phyloP scores from a whole-genome alignment of 2,888 invertebrate species.

The Mantis religiosa region DNA sequence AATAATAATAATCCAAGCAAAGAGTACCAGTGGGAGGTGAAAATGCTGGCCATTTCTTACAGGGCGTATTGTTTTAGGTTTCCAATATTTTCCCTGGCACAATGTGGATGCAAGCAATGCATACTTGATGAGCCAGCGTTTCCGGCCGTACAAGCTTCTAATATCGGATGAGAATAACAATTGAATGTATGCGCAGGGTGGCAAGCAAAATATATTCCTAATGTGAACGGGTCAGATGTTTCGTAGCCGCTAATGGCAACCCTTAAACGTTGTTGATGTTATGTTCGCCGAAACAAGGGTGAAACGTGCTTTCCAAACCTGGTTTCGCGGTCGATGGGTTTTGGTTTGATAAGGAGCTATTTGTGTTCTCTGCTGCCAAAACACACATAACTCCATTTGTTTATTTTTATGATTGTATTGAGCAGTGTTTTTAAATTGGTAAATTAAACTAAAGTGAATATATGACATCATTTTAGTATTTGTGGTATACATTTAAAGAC shows the following conservation, averaged over 20 bases:
- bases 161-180: not conserved
- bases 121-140: not conserved
- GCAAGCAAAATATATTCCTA: not conserved
- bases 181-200: not conserved
- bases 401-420: too few relatives aligned
- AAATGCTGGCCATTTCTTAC: not conserved
- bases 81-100: not conserved
- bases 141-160: not conserved
- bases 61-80: not conserved
- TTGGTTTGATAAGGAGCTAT: too few relatives aligned
- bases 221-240: not conserved
- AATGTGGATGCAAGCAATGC: not conserved
- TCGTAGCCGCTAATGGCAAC: not conserved
- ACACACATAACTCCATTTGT: too few relatives aligned
- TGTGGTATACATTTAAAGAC: too few relatives aligned
- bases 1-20: too few relatives aligned
- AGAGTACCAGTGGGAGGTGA: not conserved
- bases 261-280: not conserved
- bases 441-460: too few relatives aligned
- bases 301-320: too few relatives aligned
- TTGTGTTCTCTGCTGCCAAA: too few relatives aligned
- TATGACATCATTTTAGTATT: too few relatives aligned
- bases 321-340: too few relatives aligned
- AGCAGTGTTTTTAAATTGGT: too few relatives aligned
- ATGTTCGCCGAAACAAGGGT: too few relatives aligned